Evolutionary conservation across 2,113 vertebrate species (phyloP).

Genomic region (Thamnaconus septentrionalis): DNA sequence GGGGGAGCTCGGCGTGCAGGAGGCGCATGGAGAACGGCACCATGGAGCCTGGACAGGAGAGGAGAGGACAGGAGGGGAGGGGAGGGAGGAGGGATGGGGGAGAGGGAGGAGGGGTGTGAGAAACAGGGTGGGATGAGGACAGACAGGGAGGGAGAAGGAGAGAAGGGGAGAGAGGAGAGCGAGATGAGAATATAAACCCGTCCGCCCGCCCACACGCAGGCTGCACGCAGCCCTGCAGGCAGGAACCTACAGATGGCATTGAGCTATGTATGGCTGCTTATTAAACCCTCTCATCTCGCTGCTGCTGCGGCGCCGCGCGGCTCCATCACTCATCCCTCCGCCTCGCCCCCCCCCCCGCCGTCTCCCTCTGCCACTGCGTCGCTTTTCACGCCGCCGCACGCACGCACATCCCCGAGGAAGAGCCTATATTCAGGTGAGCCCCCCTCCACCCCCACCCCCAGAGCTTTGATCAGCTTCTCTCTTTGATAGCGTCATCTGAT

Average conservation of each 20-base stretch:
- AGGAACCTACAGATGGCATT: slow-evolving; percentile 74
- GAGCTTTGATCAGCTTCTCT: slow-evolving; percentile 64
- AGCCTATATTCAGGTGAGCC: slow-evolving; percentile 64
- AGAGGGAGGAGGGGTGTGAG: slow-evolving; percentile 5
- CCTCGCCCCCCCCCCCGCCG: slow-evolving; percentile 55
- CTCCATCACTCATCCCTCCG: slow-evolving; percentile 66
- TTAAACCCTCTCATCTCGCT: slow-evolving; percentile 70
- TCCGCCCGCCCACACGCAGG: slow-evolving; percentile 68
- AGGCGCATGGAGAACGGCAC: slow-evolving; percentile 97
- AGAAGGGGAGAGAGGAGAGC: slow-evolving; percentile 15
- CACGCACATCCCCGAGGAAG: slow-evolving; percentile 10
- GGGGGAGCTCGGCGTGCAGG: slow-evolving; percentile 93
- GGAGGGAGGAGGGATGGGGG: slow-evolving; percentile 17
- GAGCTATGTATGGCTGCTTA: slow-evolving; percentile 76
- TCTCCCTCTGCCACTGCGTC: slow-evolving; percentile 43
- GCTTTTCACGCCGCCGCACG: slow-evolving; percentile 39
- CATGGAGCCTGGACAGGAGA: slow-evolving; percentile 85
- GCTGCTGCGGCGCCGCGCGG: slow-evolving; percentile 53
- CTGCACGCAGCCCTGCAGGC: slow-evolving; percentile 71
- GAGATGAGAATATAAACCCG: slow-evolving; percentile 71
- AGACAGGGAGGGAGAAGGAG: slow-evolving; percentile 12
- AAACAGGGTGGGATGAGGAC: slow-evolving; percentile 39
- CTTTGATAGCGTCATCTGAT: slow-evolving; percentile 66
- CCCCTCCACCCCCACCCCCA: too few relatives aligned
- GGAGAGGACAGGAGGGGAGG: background rate